Conservation (phyloP, 2,113 vertebrate species). For the Monopterus albus region DNA sequence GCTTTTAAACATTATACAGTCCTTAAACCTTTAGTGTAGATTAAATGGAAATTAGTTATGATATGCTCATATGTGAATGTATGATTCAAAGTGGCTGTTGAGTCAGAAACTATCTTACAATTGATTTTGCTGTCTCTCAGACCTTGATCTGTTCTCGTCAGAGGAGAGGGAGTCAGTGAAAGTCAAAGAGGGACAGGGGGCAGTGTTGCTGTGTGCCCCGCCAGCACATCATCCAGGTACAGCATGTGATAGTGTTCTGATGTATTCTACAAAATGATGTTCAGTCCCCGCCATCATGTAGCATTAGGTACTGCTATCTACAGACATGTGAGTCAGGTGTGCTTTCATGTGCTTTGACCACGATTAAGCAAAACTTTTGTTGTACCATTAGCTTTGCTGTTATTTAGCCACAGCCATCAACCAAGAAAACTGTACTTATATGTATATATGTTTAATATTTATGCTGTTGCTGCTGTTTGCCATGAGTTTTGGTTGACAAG, state of each 20-base stretch:
- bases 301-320: neutral
- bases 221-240: constrained; percentile 94
- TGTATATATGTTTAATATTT: constrained; percentile 28
- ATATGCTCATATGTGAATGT: constrained; percentile 1
- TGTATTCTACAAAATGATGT: neutral
- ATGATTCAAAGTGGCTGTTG: constrained; percentile 8
- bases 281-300: neutral
- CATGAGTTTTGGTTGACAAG: constrained; percentile 56
- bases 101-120: neutral
- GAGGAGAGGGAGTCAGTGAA: constrained; percentile 91
- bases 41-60: neutral
- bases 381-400: too few relatives aligned
- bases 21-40: neutral
- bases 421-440: neutral
- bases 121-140: constrained; percentile 69
- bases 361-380: too few relatives aligned
- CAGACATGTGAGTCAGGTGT: too few relatives aligned
- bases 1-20: neutral
- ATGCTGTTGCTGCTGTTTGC: constrained; percentile 15
- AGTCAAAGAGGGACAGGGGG: constrained; percentile 92
- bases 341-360: too few relatives aligned
- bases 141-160: constrained; percentile 93
- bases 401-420: constrained; percentile 6
- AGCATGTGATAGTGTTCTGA: neutral
- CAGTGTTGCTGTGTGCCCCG: constrained; percentile 92